Evolutionary conservation across 64 coral and sea anemone genomes (phyloP).

Genomic region (Pocillopora damicornis): DNA sequence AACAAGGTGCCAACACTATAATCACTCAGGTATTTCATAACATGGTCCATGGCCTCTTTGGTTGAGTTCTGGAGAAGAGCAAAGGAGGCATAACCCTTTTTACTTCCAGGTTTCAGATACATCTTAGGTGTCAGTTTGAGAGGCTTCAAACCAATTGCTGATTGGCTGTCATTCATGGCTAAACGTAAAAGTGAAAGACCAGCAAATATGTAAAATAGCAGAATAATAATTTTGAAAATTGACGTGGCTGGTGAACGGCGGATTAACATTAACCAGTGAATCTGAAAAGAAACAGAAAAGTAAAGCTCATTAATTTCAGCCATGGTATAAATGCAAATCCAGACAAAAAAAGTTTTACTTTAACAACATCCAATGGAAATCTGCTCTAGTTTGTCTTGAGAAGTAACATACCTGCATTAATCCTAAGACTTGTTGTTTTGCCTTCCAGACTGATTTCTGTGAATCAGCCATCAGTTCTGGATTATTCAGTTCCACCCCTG

Average conservation of each 20-base stretch:
- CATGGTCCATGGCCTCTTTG: slow-evolving; percentile 29
- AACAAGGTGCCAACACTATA: slow-evolving; percentile 51
- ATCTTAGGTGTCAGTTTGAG: slow-evolving; percentile 41
- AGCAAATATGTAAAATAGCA: slow-evolving; percentile 43
- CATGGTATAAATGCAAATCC: too few relatives aligned
- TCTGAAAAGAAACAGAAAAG: slow-evolving; percentile 34
- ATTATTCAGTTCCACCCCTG: slow-evolving; percentile 54
- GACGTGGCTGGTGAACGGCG: slow-evolving; percentile 54
- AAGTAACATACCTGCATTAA: slow-evolving; percentile 44
- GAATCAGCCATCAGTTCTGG: slow-evolving; percentile 25
- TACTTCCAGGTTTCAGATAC: slow-evolving; percentile 61
- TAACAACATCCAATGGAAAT: too few relatives aligned
- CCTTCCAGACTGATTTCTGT: slow-evolving; percentile 12
- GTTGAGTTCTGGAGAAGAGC: slow-evolving; percentile 68
- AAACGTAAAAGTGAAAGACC: slow-evolving; percentile 47
- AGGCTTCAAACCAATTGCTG: neutral
- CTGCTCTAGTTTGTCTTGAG: neutral
- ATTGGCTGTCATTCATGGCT: neutral
- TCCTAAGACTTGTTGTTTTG: slow-evolving; percentile 58
- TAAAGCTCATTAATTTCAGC: neutral
- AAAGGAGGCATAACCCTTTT: slow-evolving; percentile 48
- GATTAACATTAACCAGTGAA: slow-evolving; percentile 59
- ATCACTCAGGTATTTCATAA: slow-evolving; percentile 42
- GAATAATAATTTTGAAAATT: slow-evolving; percentile 68
- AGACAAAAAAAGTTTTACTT: too few relatives aligned